Evolutionary conservation across 1,140 invertebrate genomes (phyloP).

Genomic region (Orchesella cincta): DNA sequence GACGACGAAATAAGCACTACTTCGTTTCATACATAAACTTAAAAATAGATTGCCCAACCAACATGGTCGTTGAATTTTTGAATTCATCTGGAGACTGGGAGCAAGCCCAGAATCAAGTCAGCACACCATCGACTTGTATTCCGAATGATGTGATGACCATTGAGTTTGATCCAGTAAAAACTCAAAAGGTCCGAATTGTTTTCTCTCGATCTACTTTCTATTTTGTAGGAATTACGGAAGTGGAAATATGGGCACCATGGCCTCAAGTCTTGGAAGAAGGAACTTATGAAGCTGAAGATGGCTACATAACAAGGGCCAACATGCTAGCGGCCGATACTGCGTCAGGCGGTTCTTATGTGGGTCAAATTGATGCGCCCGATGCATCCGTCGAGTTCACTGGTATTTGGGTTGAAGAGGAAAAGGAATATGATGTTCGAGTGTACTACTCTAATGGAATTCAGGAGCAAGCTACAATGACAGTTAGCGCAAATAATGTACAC

Average conservation of each 20-base stretch:
- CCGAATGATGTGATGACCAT: conserved; percentile 38
- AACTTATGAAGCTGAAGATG: conserved; percentile 46
- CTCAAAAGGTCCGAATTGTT: conserved; percentile 38
- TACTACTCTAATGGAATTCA: conserved; percentile 40
- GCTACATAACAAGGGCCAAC: conserved; percentile 28
- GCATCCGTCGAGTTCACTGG: conserved; percentile 42
- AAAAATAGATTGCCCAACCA: conserved; percentile 38
- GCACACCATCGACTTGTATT: conserved; percentile 22
- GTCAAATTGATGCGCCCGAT: conserved; percentile 25
- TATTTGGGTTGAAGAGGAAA: conserved; percentile 36
- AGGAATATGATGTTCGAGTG: conserved; percentile 34
- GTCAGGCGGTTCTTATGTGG: conserved; percentile 41
- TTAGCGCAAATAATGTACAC: conserved; percentile 35
- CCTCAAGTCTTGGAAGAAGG: conserved; percentile 20
- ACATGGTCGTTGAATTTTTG: conserved; percentile 31
- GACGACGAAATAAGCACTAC: no score
- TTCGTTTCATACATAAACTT: background rate
- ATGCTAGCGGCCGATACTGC: conserved; percentile 28
- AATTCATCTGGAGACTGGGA: conserved; percentile 10
- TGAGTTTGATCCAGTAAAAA: conserved; percentile 33
- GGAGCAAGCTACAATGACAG: conserved; percentile 9
- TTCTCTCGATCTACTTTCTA: conserved; percentile 37
- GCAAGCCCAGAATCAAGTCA: conserved; percentile 26
- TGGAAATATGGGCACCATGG: conserved; percentile 45
- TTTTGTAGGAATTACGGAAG: conserved; percentile 44